Evolutionary conservation across 1,140 invertebrate genomes (phyloP), one percentile per base, ranked within the genome.

Genomic region (Drosophila truncata): DNA sequence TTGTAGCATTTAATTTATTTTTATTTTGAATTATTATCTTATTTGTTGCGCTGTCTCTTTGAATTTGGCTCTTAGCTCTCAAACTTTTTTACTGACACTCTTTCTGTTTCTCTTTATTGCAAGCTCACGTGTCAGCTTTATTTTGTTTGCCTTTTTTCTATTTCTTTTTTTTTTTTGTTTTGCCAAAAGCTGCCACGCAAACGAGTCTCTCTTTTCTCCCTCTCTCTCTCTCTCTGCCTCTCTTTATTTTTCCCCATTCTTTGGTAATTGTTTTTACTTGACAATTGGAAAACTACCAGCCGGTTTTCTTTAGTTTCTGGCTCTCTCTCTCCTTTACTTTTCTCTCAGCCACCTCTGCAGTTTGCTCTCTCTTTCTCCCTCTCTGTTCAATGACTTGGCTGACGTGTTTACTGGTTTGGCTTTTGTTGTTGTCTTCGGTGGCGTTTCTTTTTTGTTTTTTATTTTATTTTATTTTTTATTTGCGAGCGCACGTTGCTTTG

Each of bases 391-490:
- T 63, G 44, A 57, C 41, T 69, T 54, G 65, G 82, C 78, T 85
- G 82, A 84, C 81, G 75, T 86, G 75, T 86, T 82, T 82, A 76
- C 71, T 66, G 60, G 83, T 87, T 86, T 80, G 20, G 31, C 46
- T 61, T 78, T 78, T 78, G 57, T 58, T 69, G 57, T 76, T 79
- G 23, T 67, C 35, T 72, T 60, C 54, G 31, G 46, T 58, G 16
- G 59, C 41, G 41, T 62, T 63, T 60, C 57, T 64, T 67, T 66
- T 47, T 55, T n/a, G 70, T 67, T 76, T 20, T 75, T 29, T 47
- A n/a, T n/a, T n/a, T n/a, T n/a, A n/a, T 54, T 64, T 35, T 46
- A 54, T 62, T 60, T 65, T 44, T 65, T 67, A 62, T 70, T 81
- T 85, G 37, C 31, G 55, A 66, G 75, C 71, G 81, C 81, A 84